Base-by-base conservation (phyloP, 92 coral and sea anemone genomes). In the Montipora capitata region DNA sequence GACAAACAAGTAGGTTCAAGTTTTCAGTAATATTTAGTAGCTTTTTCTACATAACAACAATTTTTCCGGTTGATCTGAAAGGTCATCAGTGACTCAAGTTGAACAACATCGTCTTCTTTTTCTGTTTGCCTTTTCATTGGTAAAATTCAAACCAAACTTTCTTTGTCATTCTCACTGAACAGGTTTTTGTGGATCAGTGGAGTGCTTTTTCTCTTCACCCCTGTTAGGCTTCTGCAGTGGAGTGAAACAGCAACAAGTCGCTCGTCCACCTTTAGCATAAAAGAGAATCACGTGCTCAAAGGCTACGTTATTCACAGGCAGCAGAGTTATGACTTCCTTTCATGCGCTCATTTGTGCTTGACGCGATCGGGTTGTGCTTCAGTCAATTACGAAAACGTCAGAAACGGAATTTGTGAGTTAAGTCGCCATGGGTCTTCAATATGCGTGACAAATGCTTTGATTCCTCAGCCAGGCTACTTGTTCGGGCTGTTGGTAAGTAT, bases 261-360 rank as follows among this genome's bases (percentile, higher is more conserved):
- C 7, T 86, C 94, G 40, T 86, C 96, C 10, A 3, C 84, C 1
- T 14, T 89, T 48, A 82, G 72, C 38, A 86, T 87, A 40, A 90
- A 84, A 51, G 87, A 90, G 3, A 74, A 76, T 78, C 78, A 88
- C 85, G 82, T 72, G 56, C 93, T 94, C 13, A n/a, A 13, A 57
- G 98, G 92, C 57, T 72, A 87, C 82, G 87, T 14, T 11, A 78
- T 92, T 61, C 72, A 54, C 44, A 68, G 58, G 68, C 87, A 92
- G 93, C 98, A 87, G 89, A 48, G 90, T 44, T 54, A 43, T 76
- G 90, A 82, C 75, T 15, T 95, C 9, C 70, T 95, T 76, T 68
- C 90, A 80, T 95, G 98, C 88, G 96, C 94, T 10, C 94, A 90
- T 2, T 74, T 84, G 11, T 95, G 98, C 74, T 68, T 95, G 72